Evolutionary conservation across 1,140 invertebrate species (phyloP), one percentile per base, ranked within the genome.

Genomic region (Pseudomyrmex cubaensis): DNA sequence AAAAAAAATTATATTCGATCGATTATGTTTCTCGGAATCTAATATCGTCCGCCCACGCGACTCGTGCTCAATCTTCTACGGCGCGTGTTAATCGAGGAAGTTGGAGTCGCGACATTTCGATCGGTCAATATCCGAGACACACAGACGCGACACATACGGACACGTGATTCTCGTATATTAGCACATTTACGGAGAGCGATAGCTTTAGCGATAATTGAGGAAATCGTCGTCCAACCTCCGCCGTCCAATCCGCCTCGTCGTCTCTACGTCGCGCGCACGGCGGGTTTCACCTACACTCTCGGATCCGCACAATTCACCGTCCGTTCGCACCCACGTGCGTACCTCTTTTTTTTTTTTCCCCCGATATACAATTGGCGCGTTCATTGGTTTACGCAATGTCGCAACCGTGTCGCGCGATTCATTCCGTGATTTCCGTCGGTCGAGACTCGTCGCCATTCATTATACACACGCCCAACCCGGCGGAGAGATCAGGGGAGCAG

Each of bases 351-450:
- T 63, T 73, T 48, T 20, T 0, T 0, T 3, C 35, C 5, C 0
- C 35, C 35, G 35, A 35, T 35, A 61, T 70, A 59, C 62, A 80
- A 82, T 84, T 84, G 75, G 25, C 66, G 80, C 80, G 35, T 35
- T 35, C 35, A 35, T 84, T 80, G 56, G 50, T 84, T 84, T 84
- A 80, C 48, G 63, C 83, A 80, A 84, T 70, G 66, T 84, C 46
- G 56, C 54, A 80, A 72, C 20, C 63, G 76, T 13, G 35, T 5
- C 22, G 20, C 76, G 76, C 76, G 76, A 70, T 80, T 80, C 12
- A 50, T 59, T 48, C 54, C n/a, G 54, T 72, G 76, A 80, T 72
- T 80, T 80, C 76, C 62, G 48, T 66, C 69, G 64, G 54, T 70
- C 44, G 25, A 3, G 25, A 25, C 25, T 25, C 25, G 7, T 78